These are phyloP conservation scores for Archips crataeganus DNA, from an alignment of 2,888 invertebrate genomes.

Conservation along the genomic window DNA sequence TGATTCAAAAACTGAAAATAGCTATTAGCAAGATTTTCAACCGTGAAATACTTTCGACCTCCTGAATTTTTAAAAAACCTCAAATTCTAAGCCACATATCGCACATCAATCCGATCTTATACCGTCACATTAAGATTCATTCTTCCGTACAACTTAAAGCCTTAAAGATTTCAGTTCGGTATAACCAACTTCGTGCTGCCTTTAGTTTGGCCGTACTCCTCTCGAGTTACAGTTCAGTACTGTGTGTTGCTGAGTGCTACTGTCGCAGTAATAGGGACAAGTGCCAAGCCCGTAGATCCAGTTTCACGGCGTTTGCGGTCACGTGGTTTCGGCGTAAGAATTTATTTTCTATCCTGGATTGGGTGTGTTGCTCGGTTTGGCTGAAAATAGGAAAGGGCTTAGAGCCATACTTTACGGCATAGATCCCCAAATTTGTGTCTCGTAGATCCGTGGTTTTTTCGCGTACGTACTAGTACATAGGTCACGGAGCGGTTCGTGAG, in stretches of 20 bases:
- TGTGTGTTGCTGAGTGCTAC: not conserved
- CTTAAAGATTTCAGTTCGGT: constrained; percentile 22
- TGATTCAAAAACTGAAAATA: constrained; percentile 1
- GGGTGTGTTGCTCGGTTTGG: constrained; percentile 10
- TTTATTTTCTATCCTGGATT: constrained; percentile 58
- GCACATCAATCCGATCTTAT: not conserved
- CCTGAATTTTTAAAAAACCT: constrained; percentile 16
- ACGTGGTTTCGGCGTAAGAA: constrained; percentile 62
- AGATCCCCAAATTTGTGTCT: too few species aligned
- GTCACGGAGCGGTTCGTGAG: too few species aligned
- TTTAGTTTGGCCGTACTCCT: not conserved
- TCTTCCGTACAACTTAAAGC: constrained; percentile 19
- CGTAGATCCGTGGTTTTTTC: too few species aligned
- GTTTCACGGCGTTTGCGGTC: constrained; percentile 65
- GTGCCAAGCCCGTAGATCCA: constrained; percentile 63
- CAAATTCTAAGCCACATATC: not conserved
- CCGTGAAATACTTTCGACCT: not conserved
- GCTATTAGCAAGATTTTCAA: not conserved
- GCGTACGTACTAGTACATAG: too few species aligned
- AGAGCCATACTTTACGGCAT: not conserved
- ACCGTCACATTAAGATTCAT: constrained; percentile 2
- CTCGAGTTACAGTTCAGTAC: constrained; percentile 18
- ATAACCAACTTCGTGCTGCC: constrained; percentile 10
- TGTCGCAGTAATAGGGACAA: constrained; percentile 49
- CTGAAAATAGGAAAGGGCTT: not conserved